Base-by-base conservation (phyloP, 2,888 invertebrate species). In the Exephanes ischioxanthus region DNA sequence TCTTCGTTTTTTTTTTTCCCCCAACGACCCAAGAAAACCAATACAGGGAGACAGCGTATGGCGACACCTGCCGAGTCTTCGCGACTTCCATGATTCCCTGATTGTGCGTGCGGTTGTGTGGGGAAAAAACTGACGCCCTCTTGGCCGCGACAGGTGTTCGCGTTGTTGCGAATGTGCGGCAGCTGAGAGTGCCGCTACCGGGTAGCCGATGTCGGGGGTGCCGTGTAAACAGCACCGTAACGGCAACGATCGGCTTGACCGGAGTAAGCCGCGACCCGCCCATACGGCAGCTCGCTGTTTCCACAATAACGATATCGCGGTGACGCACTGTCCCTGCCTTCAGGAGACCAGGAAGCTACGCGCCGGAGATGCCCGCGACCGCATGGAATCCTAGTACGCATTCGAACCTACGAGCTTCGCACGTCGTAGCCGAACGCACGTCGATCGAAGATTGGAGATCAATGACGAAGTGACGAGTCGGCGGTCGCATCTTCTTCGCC, bases 21-120 rank as follows among this genome's bases (percentile, higher is more conserved):
- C 33, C n/a, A 7, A 30, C 61, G 30, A 63, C 30, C 61, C 2
- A n/a, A 30, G 30, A 61, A 30, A 61, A 61, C 61, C 61, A 11
- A 33, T 4, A 2, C 33, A 33, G 33, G 6, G n/a, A 63, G 61
- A 6, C 30, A n/a, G n/a, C 33, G 11, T 1, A 30, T 4, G 33
- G 61, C 4, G 33, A 63, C 16, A 63, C 6, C 61, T 30, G 33
- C 2, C 30, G 61, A 63, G 61, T 63, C 70, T 75, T 82, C 75
- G 71, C 76, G 14, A 30, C 63, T 53, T 76, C 83, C 80, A 90
- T 91, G 89, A 85, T 89, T 88, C 87, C 91, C 91, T 90, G 91
- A 90, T 91, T 89, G 88, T 88, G 86, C 90, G 89, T 89, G 89
- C 87, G 88, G 89, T 88, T 68, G 88, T 86, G 87, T 86, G 86